Evolutionary conservation across 2,888 invertebrate species (phyloP).

Genomic region (Callinectes sapidus): DNA sequence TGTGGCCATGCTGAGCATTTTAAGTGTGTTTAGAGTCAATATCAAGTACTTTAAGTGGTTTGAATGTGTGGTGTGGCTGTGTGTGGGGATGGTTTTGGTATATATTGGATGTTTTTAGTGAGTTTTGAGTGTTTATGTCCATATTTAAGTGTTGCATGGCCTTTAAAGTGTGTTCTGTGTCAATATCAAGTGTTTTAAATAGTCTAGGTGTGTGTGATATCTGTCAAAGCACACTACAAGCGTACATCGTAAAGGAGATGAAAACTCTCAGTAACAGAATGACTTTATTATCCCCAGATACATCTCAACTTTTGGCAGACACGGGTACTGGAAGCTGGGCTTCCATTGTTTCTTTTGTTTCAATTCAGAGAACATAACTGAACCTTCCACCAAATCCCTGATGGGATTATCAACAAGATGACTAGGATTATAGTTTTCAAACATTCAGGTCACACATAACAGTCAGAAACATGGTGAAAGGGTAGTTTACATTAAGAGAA

Average conservation of each 20-base stretch:
- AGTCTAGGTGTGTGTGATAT: too few species aligned
- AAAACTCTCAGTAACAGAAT: neutral
- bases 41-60: too few species aligned
- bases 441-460: slow-evolving; percentile 16
- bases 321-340: neutral
- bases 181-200: too few species aligned
- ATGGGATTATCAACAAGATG: slow-evolving; percentile 4
- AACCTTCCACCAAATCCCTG: slow-evolving; percentile 20
- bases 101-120: too few species aligned
- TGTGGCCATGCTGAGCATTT: too few species aligned
- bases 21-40: too few species aligned
- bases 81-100: too few species aligned
- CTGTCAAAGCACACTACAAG: neutral
- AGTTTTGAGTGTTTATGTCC: too few species aligned
- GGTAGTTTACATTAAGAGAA: neutral
- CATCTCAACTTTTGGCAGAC: slow-evolving; percentile 19
- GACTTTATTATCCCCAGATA: slow-evolving; percentile 18
- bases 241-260: neutral
- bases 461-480: slow-evolving; percentile 20
- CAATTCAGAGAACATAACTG: slow-evolving; percentile 8
- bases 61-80: too few species aligned
- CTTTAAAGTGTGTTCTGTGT: too few species aligned
- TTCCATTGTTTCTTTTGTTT: slow-evolving; percentile 18
- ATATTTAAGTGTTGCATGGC: too few species aligned
- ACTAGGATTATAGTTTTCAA: slow-evolving; percentile 30